A percentile compares a stretch with the other conserved stretches of the same genome.
Evolutionary conservation across 2,797 vertebrate genomes (phyloP).

Genomic region (Pygocentrus nattereri): DNA sequence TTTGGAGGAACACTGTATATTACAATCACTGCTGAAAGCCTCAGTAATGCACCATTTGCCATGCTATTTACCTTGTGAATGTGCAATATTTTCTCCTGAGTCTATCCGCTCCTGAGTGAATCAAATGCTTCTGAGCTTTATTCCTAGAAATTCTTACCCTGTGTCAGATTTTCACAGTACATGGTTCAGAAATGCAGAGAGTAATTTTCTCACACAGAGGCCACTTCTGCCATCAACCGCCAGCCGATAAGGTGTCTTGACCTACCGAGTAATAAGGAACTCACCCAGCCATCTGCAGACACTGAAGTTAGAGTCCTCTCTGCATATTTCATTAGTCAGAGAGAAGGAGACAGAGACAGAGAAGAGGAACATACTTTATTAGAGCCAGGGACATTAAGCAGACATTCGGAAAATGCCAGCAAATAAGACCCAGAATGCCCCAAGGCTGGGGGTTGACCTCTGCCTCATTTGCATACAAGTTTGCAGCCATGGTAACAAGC

Average conservation of each 20-base stretch:
- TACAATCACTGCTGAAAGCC: neutral
- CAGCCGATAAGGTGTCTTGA: neutral
- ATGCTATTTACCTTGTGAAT: neutral
- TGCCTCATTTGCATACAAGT: conserved; percentile 42
- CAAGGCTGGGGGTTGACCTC: conserved; percentile 38
- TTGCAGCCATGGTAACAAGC: conserved; percentile 46
- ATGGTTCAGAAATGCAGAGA: neutral
- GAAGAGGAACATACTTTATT: conserved; percentile 23
- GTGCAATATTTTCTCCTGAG: neutral
- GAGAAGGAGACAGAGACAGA: neutral
- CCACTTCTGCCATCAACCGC: neutral
- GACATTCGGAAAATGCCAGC: conserved; percentile 30
- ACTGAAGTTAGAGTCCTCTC: conserved; percentile 28
- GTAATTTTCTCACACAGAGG: neutral
- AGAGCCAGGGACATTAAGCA: conserved; percentile 17
- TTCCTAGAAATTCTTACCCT: neutral
- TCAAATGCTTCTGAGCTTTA: neutral
- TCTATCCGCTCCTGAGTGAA: neutral
- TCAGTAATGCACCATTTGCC: neutral
- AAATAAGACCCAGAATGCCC: conserved; percentile 45
- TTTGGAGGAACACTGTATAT: neutral
- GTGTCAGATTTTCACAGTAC: neutral
- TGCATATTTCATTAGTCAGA: conserved; percentile 23
- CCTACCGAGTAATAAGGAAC: conserved; percentile 13
- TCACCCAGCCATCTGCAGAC: neutral